Base-by-base conservation (phyloP, 2,888 invertebrate genomes). In the Caradrina clavipalpis region DNA sequence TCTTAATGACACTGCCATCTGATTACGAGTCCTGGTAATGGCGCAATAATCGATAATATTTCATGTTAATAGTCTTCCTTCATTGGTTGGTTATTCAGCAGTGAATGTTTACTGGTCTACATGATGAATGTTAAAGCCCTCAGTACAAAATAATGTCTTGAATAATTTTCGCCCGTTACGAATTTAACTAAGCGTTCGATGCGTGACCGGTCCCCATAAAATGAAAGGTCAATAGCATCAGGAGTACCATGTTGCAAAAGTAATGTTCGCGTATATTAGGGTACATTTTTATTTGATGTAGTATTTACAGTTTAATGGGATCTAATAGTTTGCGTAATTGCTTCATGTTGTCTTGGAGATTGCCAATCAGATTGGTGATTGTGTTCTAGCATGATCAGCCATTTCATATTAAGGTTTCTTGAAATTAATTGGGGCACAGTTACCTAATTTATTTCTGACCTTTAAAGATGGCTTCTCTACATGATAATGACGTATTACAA, bases 171-270 rank as follows among this genome's bases (percentile, higher is more conserved):
- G 21, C 50, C 68, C 51, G 70, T 65, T 78, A 69, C 51, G 53
- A 83, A 79, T 78, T 82, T 80, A 63, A 70, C 71, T 72, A 78
- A 83, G 82, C 74, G 79, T 73, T 76, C 62, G 71, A 75, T 82
- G 86, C 88, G 87, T 88, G 86, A 85, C 83, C 75, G 45, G 64
- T 64, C 59, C 22, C 57, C 75, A 73, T 86, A 80, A 84, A 83
- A 70, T 69, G 58, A 72, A 78, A 86, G 86, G 86, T 85, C 80
- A 85, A 85, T 83, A 78, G 71, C 80, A 76, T 79, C 58, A 47
- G 63, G 60, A 68, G 74, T 61, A 70, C 71, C 67, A 73, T 76
- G 63, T 82, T 84, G 80, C 81, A 59, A 82, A 84, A 81, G 42
- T 75, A 61, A 66, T 76, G n/a, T 60, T 22, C 22, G 17, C 49